These are phyloP conservation scores for Abscondita cerata DNA, from an alignment of 2,888 invertebrate genomes.

Conservation along the genomic window DNA sequence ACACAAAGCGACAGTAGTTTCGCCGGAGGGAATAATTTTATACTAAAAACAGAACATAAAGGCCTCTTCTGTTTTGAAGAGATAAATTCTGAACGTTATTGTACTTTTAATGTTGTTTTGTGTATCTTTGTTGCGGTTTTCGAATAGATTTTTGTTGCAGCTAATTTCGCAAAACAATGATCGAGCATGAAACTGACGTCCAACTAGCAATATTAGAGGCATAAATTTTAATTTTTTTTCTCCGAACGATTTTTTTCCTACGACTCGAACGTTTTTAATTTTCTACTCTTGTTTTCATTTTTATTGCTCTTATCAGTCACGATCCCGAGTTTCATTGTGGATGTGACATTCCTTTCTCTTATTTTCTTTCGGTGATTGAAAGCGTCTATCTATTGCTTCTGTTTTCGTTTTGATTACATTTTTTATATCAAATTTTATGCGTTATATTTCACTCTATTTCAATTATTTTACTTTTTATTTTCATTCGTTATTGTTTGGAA, in stretches of 20 bases:
- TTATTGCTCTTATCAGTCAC: conserved; percentile 25
- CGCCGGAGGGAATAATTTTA: conserved; percentile 31
- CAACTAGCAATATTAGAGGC: background rate
- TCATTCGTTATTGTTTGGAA: no score
- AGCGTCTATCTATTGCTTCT: conserved; percentile 6
- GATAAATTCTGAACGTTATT: conserved; percentile 30
- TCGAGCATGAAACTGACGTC: conserved; percentile 11
- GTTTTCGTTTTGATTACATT: background rate
- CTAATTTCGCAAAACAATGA: background rate
- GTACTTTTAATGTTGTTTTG: conserved; percentile 27
- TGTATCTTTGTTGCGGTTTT: conserved; percentile 18
- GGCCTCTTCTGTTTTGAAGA: conserved; percentile 27
- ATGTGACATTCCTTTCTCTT: conserved; percentile 3
- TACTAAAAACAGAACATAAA: conserved; percentile 33
- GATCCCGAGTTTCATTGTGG: conserved; percentile 17
- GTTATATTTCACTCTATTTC: no score
- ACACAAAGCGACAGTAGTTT: conserved; percentile 32
- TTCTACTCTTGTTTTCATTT: conserved; percentile 19
- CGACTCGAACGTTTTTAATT: conserved; percentile 15
- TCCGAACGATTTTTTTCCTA: conserved; percentile 9
- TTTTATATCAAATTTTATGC: background rate
- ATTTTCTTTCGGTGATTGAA: conserved; percentile 12
- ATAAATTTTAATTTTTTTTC: no score
- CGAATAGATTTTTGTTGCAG: conserved; percentile 15
- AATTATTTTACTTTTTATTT: no score